Percentiles rank a stretch among this genome's conserved stretches.
Conservation (phyloP, 2,113 vertebrate genomes). For the Boleophthalmus pectinirostris region DNA sequence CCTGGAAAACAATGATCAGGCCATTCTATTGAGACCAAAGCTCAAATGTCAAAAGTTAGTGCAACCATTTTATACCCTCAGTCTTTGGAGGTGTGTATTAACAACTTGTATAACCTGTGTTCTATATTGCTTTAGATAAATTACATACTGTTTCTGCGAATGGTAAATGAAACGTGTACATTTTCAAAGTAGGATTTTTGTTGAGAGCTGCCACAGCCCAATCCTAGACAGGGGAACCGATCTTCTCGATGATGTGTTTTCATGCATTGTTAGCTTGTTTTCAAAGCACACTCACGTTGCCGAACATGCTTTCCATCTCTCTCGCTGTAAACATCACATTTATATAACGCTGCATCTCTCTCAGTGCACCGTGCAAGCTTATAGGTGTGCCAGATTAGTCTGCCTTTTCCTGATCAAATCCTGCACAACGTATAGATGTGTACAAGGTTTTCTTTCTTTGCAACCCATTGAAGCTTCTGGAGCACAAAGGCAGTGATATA, state of each 20-base stretch:
- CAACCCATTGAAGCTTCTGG: constrained; percentile 25
- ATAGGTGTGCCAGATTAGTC: constrained; percentile 12
- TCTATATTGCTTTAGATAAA: constrained; percentile 55
- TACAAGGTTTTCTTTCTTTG: constrained; percentile 24
- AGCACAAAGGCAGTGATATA: constrained; percentile 39
- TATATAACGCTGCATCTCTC: constrained; percentile 13
- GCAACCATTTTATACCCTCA: no score
- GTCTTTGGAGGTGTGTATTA: neutral
- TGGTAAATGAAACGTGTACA: constrained; percentile 55
- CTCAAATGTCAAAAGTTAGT: neutral
- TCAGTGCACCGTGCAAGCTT: constrained; percentile 1
- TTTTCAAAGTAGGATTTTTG: constrained; percentile 66
- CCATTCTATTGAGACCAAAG: neutral
- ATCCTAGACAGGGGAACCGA: constrained; percentile 48
- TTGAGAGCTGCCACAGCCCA: constrained; percentile 50
- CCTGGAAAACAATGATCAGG: neutral
- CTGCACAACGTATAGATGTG: constrained; percentile 6
- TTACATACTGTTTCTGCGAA: constrained; percentile 61
- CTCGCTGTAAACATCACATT: constrained; percentile 23
- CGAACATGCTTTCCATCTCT: constrained; percentile 26
- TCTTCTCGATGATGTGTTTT: constrained; percentile 56
- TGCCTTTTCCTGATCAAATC: constrained; percentile 12
- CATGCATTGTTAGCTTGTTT: constrained; percentile 58
- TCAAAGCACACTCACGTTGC: constrained; percentile 45
- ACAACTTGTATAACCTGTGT: constrained; percentile 13